Evolutionary conservation across 2,113 vertebrate species (phyloP), one percentile per base, ranked within the genome.

Genomic region (Rhegmatorhina hoffmannsi): DNA sequence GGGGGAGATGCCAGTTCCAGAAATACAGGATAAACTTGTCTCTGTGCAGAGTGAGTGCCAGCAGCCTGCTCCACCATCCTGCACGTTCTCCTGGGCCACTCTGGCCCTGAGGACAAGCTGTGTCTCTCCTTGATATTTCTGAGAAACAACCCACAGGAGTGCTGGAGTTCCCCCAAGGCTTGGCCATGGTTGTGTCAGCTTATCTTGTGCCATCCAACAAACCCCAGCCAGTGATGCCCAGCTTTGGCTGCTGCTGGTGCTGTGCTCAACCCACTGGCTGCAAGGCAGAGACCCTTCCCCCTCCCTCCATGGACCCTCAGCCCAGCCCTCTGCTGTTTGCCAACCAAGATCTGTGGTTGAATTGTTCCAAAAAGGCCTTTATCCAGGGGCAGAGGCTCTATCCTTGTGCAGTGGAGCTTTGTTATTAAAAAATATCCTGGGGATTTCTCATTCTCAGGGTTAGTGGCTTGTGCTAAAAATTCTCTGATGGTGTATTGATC

Each of bases 81-180:
- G n/a, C 2, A 26, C 0, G 0, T 23, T 67, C 2, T 11, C 55
- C 77, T 16, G 13, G 18, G 28, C 13, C 31, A 29, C 4, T 2
- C 9, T 44, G 47, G 23, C 75, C 49, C 44, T 43, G 53, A 26
- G 78, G 40, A 69, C 12, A 24, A 64, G 6, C 4, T 63, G 34
- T 19, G 19, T 14, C 29, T 47, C 38, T 53, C 46, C 60, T 33
- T 3, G 21, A 6, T 13, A 6, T 31, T 55, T 14, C 64, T 67
- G 87, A 87, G 87, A 10, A 83, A 9, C 9, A 47, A 9, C 49
- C 31, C 29, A 17, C 59, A 52, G 72, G 34, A 80, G 40, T 9
- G 1, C 38, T 2, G 49, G 36, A 29, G 20, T 14, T 66, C 43
- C 46, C 47, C 56, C 43, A 34, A 17, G 9, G 15, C 7, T 4